Evolutionary conservation across 2,797 vertebrate species (phyloP).

Genomic region (Tinamus major): DNA sequence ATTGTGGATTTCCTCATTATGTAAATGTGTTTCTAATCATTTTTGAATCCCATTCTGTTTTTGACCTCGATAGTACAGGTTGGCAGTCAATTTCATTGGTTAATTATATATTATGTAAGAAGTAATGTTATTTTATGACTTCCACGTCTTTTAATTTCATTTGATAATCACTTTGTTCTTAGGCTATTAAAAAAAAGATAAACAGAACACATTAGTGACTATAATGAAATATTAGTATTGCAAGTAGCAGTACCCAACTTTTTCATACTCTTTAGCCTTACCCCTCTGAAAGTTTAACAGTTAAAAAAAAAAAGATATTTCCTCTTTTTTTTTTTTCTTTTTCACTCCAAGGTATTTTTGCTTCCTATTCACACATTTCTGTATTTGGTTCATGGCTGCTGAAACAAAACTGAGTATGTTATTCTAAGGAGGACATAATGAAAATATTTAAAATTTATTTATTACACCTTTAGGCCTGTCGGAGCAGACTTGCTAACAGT

Average conservation of each 20-base stretch:
- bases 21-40: constrained; percentile 55
- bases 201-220: constrained; percentile 34
- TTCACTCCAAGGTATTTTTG: neutral
- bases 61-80: constrained; percentile 24
- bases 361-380: neutral
- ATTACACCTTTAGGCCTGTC: neutral
- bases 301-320: neutral
- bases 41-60: constrained; percentile 41
- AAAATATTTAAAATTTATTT: neutral
- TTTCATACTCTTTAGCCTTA: neutral
- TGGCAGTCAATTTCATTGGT: constrained; percentile 51
- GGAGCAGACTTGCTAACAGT: neutral
- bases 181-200: neutral
- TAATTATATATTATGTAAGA: constrained; percentile 50
- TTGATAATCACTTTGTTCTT: constrained; percentile 29
- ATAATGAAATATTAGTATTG: neutral
- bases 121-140: constrained; percentile 31
- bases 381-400: neutral
- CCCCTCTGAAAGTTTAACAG: neutral
- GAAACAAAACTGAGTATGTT: neutral
- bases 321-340: accelerated
- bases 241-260: neutral
- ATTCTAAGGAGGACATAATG: neutral
- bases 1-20: constrained; percentile 57
- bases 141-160: constrained; percentile 31